A percentile compares a stretch with the other conserved stretches of the same genome.
phyloP scores from a whole-genome alignment of 2,888 invertebrate genomes.

The Tribolium freemani region DNA sequence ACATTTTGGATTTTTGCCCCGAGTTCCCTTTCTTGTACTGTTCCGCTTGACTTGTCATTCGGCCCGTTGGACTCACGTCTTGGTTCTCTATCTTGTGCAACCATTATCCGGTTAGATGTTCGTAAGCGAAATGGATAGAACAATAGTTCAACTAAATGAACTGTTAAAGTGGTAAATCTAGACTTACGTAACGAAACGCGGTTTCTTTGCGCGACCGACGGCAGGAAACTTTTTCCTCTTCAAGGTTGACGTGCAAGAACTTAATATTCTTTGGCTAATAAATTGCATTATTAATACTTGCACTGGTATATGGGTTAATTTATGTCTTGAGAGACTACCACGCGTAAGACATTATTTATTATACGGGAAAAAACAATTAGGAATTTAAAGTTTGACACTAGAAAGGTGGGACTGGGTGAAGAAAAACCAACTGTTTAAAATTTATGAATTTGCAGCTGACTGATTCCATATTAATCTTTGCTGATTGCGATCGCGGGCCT shows the following conservation, averaged over 20 bases:
- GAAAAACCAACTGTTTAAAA: background rate
- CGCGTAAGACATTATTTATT: background rate
- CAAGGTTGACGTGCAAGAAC: constrained; percentile 43
- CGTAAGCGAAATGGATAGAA: constrained; percentile 37
- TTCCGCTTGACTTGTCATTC: constrained; percentile 30
- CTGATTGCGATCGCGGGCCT: background rate
- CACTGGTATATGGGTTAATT: constrained; percentile 37
- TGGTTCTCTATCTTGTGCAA: constrained; percentile 38
- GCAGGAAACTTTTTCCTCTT: constrained; percentile 42
- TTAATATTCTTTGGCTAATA: constrained; percentile 31
- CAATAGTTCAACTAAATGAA: constrained; percentile 33
- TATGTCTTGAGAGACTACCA: constrained; percentile 6
- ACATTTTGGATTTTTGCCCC: too few relatives aligned
- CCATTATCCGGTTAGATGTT: constrained; percentile 21
- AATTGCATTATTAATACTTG: constrained; percentile 36
- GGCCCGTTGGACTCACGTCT: constrained; percentile 18
- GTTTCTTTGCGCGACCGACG: constrained; percentile 34
- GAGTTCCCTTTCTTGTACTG: constrained; percentile 24
- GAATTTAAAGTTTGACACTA: background rate
- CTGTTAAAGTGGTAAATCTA: constrained; percentile 41
- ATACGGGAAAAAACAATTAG: background rate
- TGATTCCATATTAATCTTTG: background rate
- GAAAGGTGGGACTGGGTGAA: background rate
- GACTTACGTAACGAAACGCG: constrained; percentile 35
- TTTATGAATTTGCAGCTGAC: background rate